Conservation (phyloP, 2,888 invertebrate species). For the Lithophane leautieri region DNA sequence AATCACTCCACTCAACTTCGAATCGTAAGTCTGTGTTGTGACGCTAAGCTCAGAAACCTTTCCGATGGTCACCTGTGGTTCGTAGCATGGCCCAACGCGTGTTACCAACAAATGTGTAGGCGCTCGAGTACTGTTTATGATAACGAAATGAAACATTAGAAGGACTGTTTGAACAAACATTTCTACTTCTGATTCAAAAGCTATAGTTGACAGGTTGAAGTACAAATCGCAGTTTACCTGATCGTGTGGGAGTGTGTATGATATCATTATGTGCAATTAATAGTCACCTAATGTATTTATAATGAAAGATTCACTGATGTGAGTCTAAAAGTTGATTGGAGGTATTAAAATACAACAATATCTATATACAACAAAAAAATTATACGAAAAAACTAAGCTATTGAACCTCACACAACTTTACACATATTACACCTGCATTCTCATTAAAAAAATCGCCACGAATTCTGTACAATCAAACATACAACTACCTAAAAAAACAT, state of each 20-base stretch:
- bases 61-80: slow-evolving; percentile 46
- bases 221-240: background rate
- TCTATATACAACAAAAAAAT: too few species aligned
- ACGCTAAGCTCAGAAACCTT: slow-evolving; percentile 73
- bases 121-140: slow-evolving; percentile 45
- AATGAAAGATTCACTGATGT: slow-evolving; percentile 35
- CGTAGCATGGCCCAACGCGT: slow-evolving; percentile 73
- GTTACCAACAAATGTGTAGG: slow-evolving; percentile 75
- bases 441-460: too few species aligned
- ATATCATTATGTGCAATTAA: slow-evolving; percentile 6
- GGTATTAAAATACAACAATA: slow-evolving; percentile 18
- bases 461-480: too few species aligned
- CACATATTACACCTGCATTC: too few species aligned
- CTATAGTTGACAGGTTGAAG: background rate
- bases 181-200: slow-evolving; percentile 8
- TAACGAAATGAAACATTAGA: slow-evolving; percentile 8
- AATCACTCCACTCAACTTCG: slow-evolving; percentile 72
- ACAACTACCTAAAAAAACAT: too few species aligned
- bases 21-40: slow-evolving; percentile 70
- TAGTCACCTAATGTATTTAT: slow-evolving; percentile 35
- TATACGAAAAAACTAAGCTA: too few species aligned
- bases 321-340: background rate
- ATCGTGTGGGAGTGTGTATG: background rate
- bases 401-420: too few species aligned
- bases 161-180: slow-evolving; percentile 27